Percentiles rank a stretch among this genome's conserved stretches.
phyloP scores from a whole-genome alignment of 2,888 invertebrate genomes.

The Uloborus plumipes region DNA sequence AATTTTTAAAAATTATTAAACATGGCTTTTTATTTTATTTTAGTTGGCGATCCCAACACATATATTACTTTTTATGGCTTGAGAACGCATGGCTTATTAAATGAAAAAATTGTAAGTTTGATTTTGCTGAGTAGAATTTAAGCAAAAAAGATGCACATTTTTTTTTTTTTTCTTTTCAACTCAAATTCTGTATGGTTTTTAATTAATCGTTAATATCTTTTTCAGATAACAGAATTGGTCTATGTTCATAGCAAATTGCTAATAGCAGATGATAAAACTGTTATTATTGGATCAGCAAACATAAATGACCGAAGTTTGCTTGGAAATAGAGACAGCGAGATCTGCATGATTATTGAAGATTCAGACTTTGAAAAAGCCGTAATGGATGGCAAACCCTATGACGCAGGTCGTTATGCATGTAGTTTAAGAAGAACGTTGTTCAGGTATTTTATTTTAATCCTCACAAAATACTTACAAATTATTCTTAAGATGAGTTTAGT shows the following conservation, averaged over 20 bases:
- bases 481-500: no score
- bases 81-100: slow-evolving; percentile 83
- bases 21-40: slow-evolving; percentile 54
- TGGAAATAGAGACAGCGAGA: slow-evolving; percentile 94
- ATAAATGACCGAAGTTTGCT: slow-evolving; percentile 96
- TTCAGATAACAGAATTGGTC: slow-evolving; percentile 87
- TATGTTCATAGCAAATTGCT: slow-evolving; percentile 98
- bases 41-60: slow-evolving; percentile 81
- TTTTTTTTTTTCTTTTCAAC: background rate
- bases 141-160: no score
- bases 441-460: slow-evolving; percentile 68
- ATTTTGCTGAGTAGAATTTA: no score
- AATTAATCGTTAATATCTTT: slow-evolving; percentile 11
- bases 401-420: slow-evolving; percentile 89
- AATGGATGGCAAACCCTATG: slow-evolving; percentile 86
- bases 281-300: slow-evolving; percentile 97
- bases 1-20: background rate
- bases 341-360: slow-evolving; percentile 88
- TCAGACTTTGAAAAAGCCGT: slow-evolving; percentile 77
- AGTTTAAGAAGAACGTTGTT: slow-evolving; percentile 87
- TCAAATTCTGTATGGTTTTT: background rate
- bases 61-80: slow-evolving; percentile 94
- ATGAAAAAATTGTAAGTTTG: slow-evolving; percentile 77
- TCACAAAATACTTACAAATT: no score
- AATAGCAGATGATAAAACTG: slow-evolving; percentile 89